A percentile compares a stretch with the other conserved stretches of the same genome.
phyloP scores from a whole-genome alignment of 1,140 invertebrate genomes.

The Anoplophora glabripennis region DNA sequence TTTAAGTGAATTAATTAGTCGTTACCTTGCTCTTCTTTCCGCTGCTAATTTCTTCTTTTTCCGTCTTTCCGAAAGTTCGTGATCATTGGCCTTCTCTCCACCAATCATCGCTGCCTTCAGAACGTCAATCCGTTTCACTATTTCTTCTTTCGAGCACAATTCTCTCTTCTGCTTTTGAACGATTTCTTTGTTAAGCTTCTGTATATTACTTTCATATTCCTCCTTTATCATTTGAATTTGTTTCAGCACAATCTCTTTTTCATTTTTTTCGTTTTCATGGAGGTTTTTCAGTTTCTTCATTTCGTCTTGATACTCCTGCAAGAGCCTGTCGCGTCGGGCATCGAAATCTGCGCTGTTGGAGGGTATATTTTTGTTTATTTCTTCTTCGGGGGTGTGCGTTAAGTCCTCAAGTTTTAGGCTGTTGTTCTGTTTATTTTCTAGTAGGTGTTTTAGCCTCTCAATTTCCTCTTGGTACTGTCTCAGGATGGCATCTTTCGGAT shows the following conservation, averaged over 20 bases:
- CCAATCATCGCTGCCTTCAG: constrained; percentile 76
- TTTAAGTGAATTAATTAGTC: too few species aligned
- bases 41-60: constrained; percentile 66
- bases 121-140: constrained; percentile 52
- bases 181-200: constrained; percentile 42
- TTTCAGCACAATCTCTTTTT: constrained; percentile 51
- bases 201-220: constrained; percentile 49
- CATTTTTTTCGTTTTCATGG: constrained; percentile 50
- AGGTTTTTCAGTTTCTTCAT: constrained; percentile 51
- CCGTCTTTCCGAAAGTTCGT: constrained; percentile 67
- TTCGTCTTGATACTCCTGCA: constrained; percentile 50
- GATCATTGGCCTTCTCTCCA: constrained; percentile 73
- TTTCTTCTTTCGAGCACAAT: constrained; percentile 45
- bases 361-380: constrained; percentile 21
- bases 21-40: constrained; percentile 59
- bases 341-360: constrained; percentile 38
- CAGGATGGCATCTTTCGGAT: constrained; percentile 88
- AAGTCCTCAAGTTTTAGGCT: constrained; percentile 35
- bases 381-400: constrained; percentile 21
- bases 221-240: constrained; percentile 51
- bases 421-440: constrained; percentile 51
- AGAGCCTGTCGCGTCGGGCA: constrained; percentile 41
- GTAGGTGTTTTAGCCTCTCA: constrained; percentile 66
- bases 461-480: constrained; percentile 87
- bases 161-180: constrained; percentile 35